Base-by-base conservation (phyloP, 2,888 invertebrate species). In the Phyllotreta cruciferae region DNA sequence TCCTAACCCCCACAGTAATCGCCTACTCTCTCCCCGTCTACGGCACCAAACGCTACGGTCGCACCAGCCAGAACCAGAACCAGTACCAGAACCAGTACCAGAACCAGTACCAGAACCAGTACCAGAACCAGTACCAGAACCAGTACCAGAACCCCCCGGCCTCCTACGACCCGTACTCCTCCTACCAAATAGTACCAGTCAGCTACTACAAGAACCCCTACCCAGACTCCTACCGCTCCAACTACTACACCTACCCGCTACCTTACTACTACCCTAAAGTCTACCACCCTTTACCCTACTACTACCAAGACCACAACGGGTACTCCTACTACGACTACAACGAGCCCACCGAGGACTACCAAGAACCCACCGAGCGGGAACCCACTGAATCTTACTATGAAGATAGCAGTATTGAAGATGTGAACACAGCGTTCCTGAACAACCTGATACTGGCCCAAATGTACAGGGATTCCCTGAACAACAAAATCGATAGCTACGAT, bases 361-460 rank as follows among this genome's bases (percentile, higher is more conserved):
- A 85, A 58, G 87, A 88, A 24, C 24, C n/a, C n/a, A n/a, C n/a
- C n/a, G n/a, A n/a, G n/a, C n/a, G n/a, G n/a, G n/a, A n/a, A n/a
- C n/a, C n/a, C n/a, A n/a, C n/a, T 73, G 88, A 88, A 76, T 86
- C 86, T 10, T 86, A 87, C 83, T 88, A 85, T 69, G 87, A 88
- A 75, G 85, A 83, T 67, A 86, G 86, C 66, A 49, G 56, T 8
- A n/a, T n/a, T n/a, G n/a, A n/a, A n/a, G n/a, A 82, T 60, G 80
- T 80, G 3, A 88, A 86, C 76, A 87, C 87, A 58, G 86, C 87
- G 53, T 88, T 89, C 77, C 82, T 90, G 60, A 86, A 88, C 74
- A 89, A 89, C 75, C 80, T 89, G 66, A 88, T 88, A 71, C 83
- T 88, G 67, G 85, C 88, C 1, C 87, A 88, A 78, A 86, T 87